Evolutionary conservation across 2,888 invertebrate genomes (phyloP), one percentile per base, ranked within the genome.

Genomic region (Temnothorax ravouxi): DNA sequence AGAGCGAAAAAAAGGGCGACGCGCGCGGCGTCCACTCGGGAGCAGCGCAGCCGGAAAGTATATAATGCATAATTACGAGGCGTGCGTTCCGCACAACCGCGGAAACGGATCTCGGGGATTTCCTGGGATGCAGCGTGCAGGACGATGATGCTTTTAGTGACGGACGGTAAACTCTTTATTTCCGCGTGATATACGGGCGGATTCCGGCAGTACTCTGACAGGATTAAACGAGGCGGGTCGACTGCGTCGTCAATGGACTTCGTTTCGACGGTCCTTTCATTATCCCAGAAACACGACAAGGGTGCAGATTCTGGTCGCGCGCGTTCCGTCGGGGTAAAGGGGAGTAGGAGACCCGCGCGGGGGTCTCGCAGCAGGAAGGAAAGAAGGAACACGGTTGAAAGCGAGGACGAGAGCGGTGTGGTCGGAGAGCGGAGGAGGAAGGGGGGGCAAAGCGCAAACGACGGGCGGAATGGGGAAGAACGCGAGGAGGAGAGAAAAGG

Each of bases 151-250:
- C 90, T 90, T 90, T 90, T 90, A 90, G 83, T 86, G 83, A 86
- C 88, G 88, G 89, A 85, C 86, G 84, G 90, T 90, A 90, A 90
- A 90, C 90, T 90, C 90, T 90, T 90, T 90, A 90, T 90, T 90
- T 90, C 85, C 89, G 50, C 86, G 87, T 90, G 89, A 90, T 90
- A 84, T 90, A 90, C 87, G 90, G 85, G 87, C 85, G 84, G 87
- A 90, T 87, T 85, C 84, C 84, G 71, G 82, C 69, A 29, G 90
- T 88, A 84, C 86, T 86, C 88, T 50, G 86, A 69, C 86, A 84
- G 88, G 87, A 90, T 90, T 90, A 90, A 90, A 90, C 88, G 90
- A 90, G 89, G 81, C 80, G 89, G 88, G 89, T 90, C 88, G 84
- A 86, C 77, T 85, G 64, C 86, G 83, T 87, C 90, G 90, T 90